Evolutionary conservation across 2,113 vertebrate species (phyloP).

Genomic region (Craseonycteris thonglongyai): DNA sequence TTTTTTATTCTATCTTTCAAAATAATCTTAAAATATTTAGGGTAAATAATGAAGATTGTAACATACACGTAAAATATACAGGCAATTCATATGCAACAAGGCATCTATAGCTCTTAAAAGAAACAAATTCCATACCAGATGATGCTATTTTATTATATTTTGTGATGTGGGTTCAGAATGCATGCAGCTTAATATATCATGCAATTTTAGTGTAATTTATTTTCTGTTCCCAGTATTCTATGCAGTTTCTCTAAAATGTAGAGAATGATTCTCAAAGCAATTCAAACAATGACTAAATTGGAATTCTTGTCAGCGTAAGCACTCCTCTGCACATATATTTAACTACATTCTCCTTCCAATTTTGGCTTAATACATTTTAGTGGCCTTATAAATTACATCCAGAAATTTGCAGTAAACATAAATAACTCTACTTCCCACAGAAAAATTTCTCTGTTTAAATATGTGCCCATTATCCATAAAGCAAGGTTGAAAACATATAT

Average conservation of each 20-base stretch:
- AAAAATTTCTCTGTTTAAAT: constrained; percentile 52
- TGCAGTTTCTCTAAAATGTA: constrained; percentile 11
- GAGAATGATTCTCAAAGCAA: constrained; percentile 31
- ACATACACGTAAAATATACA: not conserved
- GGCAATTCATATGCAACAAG: not conserved
- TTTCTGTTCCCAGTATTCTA: constrained; percentile 1
- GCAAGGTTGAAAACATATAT: constrained; percentile 41
- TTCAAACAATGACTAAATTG: constrained; percentile 24
- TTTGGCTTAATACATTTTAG: constrained; percentile 45
- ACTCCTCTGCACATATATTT: not conserved
- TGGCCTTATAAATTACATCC: constrained; percentile 51
- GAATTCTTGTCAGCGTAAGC: constrained; percentile 27
- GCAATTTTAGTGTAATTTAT: constrained; percentile 33
- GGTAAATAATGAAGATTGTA: not conserved
- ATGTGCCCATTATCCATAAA: constrained; percentile 40
- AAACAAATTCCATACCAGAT: not conserved
- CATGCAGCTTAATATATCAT: not conserved
- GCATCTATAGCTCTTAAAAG: not conserved
- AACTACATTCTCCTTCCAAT: constrained; percentile 3
- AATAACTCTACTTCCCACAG: constrained; percentile 52
- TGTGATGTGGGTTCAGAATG: not conserved
- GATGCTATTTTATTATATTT: not conserved
- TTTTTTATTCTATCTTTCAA: not conserved
- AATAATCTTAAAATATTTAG: not conserved
- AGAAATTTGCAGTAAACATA: constrained; percentile 56